phyloP scores from a whole-genome alignment of 2,888 invertebrate species.

The Cyclophora albipunctata region DNA sequence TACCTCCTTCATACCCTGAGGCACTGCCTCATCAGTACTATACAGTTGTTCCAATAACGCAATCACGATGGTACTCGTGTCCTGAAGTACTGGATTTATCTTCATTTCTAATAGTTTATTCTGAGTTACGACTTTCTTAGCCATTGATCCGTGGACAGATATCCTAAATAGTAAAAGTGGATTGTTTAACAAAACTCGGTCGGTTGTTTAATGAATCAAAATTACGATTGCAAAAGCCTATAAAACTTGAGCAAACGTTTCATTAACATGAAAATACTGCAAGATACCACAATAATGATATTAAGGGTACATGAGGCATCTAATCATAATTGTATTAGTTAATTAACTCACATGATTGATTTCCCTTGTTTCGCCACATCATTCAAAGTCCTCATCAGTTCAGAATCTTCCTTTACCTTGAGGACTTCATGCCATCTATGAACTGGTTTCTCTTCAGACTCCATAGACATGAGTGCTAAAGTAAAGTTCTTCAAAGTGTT shows the following conservation, averaged over 20 bases:
- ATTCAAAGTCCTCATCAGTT: constrained; percentile 38
- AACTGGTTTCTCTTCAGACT: constrained; percentile 19
- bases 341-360: constrained; percentile 52
- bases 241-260: too few species aligned
- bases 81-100: constrained; percentile 47
- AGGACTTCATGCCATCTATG: constrained; percentile 45
- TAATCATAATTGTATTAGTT: too few species aligned
- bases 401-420: constrained; percentile 34
- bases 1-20: constrained; percentile 30
- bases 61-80: constrained; percentile 37
- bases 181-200: too few species aligned
- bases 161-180: constrained; percentile 37
- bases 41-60: constrained; percentile 50
- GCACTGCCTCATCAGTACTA: constrained; percentile 26
- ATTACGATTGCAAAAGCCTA: too few species aligned
- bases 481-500: constrained; percentile 48
- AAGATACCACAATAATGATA: too few species aligned
- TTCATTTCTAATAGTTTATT: constrained; percentile 57
- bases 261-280: too few species aligned
- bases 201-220: too few species aligned
- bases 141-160: constrained; percentile 60
- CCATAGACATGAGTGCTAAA: constrained; percentile 29
- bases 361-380: constrained; percentile 45
- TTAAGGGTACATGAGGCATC: too few species aligned
- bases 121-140: constrained; percentile 62